phyloP scores from a whole-genome alignment of 30 jellyfish, hydroid and myxozoan genomes.

The Euphysa ruthae region DNA sequence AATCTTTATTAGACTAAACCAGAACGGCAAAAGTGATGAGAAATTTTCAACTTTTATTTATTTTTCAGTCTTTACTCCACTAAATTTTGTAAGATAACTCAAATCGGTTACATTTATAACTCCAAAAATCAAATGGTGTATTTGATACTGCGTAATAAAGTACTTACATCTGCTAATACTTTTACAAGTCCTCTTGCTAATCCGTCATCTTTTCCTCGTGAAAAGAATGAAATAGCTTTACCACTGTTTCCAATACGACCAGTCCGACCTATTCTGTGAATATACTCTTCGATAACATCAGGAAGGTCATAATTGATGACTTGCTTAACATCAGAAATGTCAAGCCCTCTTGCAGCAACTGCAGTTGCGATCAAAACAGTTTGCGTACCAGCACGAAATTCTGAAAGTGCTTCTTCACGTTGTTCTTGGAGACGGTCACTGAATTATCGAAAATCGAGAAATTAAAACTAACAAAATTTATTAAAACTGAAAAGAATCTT shows the following conservation, averaged over 20 bases:
- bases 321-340: constrained; percentile 87
- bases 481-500: no score
- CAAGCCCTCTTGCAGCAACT: constrained; percentile 99
- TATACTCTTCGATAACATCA: constrained; percentile 85
- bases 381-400: constrained; percentile 72
- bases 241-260: constrained; percentile 98
- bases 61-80: no score
- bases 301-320: constrained; percentile 95
- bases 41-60: no score
- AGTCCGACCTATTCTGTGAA: constrained; percentile 96
- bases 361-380: constrained; percentile 94
- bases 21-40: no score
- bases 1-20: no score
- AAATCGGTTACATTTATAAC: background rate
- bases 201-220: constrained; percentile 80
- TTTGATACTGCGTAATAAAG: background rate
- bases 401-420: constrained; percentile 94
- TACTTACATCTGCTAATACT: constrained; percentile 80
- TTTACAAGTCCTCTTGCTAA: constrained; percentile 82
- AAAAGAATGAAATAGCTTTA: constrained; percentile 77
- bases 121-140: background rate
- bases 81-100: background rate
- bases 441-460: background rate
- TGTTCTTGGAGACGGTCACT: constrained; percentile 98
- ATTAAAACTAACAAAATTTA: no score